phyloP scores from a whole-genome alignment of 2,113 vertebrate species.

The Rhinoderma darwinii region DNA sequence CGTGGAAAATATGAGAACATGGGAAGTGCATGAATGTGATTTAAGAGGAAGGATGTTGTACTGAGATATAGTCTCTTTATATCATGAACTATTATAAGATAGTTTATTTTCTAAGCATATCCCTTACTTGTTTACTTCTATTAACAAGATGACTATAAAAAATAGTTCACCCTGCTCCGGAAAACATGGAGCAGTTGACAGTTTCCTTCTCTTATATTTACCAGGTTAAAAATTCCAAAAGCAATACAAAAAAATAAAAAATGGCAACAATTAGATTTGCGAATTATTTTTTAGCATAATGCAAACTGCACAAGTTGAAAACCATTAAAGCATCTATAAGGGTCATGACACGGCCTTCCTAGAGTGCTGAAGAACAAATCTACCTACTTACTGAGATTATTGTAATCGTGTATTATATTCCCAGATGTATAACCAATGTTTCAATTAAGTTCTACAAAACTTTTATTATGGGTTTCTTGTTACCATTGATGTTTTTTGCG shows the following conservation, averaged over 20 bases:
- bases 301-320: not conserved
- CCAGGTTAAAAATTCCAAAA: no score
- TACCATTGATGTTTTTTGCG: conserved; percentile 23
- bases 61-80: no score
- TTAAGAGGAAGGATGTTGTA: no score
- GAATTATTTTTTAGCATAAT: not conserved
- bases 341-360: not conserved
- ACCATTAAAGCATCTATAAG: not conserved
- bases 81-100: not conserved
- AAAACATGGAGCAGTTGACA: not conserved
- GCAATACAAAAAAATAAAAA: not conserved
- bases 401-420: not conserved
- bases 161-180: not conserved
- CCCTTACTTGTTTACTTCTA: not conserved
- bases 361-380: not conserved
- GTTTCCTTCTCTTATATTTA: no score
- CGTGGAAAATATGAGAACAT: no score
- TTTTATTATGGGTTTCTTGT: not conserved
- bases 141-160: not conserved
- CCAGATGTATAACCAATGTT: not conserved
- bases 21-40: no score
- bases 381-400: not conserved
- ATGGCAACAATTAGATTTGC: not conserved
- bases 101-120: not conserved
- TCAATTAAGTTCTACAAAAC: not conserved